Base-by-base conservation (phyloP, 1,140 invertebrate genomes). In the Diorhabda elongata region DNA sequence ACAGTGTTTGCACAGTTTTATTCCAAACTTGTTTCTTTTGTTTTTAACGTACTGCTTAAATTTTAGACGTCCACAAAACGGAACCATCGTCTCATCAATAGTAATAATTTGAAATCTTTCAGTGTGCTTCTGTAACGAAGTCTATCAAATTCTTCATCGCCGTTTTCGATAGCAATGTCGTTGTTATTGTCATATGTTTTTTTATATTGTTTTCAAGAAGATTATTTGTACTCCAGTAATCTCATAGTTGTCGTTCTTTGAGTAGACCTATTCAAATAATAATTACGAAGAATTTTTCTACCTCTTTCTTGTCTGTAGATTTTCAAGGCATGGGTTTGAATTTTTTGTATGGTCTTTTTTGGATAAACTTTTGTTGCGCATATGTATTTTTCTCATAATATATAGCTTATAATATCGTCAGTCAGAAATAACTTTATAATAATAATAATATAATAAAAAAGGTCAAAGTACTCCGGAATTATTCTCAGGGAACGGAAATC, bases 1-100 rank as follows among this genome's bases (percentile, higher is more conserved):
- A 9, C 44, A 63, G 3, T 43, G 8, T 44, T 44, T 44, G 42
- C 5, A 63, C 8, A 63, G 7, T 44, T 63, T 63, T 63, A 45
- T 63, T n/a, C 61, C 42, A 9, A 44, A 63, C 26, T 63, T 63
- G 26, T 45, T 7, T 63, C 44, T 41, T 44, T 45, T 63, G 9
- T 44, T 63, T 26, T 45, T 43, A n/a, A 63, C 42, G 5, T 60
- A 60, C 26, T 60, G 8, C 9, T 26, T 8, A 26, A 60, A 60
- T 8, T 6, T 7, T 7, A 60, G 26, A 7, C 58, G 26, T 26
- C 26, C 26, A 8, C 58, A 42, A 42, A 60, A 60, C 42, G 58
- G 58, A 7, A 60, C 5, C 26, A 60, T 7, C 6, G 58, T 11
- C 42, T 60, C 58, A 42, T 60, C 58, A n/a, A 60, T 60, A 26